Evolutionary conservation across 2,797 vertebrate genomes (phyloP).

Genomic region (Mus minutoides): DNA sequence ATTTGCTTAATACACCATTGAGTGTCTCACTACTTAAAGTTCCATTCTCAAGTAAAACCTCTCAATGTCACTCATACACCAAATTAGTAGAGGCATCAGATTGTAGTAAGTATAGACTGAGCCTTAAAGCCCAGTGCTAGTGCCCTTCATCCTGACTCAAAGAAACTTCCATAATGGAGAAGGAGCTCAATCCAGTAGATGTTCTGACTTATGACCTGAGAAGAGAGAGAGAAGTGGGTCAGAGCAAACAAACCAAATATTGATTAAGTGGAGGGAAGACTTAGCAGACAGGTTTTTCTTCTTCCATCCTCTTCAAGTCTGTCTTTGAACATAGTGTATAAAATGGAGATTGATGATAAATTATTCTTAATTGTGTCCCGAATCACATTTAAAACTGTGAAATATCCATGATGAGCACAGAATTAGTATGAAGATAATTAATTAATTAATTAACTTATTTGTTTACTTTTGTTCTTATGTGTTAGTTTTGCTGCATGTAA

Average conservation of each 20-base stretch:
- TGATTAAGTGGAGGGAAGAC: not conserved
- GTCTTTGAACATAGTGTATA: not conserved
- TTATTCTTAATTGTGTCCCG: not conserved
- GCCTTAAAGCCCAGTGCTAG: not conserved
- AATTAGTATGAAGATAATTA: not conserved
- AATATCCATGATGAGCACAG: not conserved
- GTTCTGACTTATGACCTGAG: not conserved
- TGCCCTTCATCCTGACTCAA: not conserved
- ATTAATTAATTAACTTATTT: not conserved
- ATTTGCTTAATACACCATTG: too few species aligned
- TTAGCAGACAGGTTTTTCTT: not conserved
- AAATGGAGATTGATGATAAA: not conserved
- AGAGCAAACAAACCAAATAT: accelerated
- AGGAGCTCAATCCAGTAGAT: accelerated
- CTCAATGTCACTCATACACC: not conserved
- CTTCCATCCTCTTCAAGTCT: not conserved
- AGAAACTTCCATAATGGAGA: not conserved
- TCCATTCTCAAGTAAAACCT: not conserved
- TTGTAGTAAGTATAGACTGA: not conserved
- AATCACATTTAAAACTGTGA: not conserved
- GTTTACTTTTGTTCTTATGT: not conserved
- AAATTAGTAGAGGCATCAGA: too few species aligned
- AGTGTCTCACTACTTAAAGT: not conserved
- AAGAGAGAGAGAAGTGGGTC: not conserved
- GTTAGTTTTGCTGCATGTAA: not conserved